phyloP scores from a whole-genome alignment of 2,113 vertebrate species.

The Salminus brasiliensis region DNA sequence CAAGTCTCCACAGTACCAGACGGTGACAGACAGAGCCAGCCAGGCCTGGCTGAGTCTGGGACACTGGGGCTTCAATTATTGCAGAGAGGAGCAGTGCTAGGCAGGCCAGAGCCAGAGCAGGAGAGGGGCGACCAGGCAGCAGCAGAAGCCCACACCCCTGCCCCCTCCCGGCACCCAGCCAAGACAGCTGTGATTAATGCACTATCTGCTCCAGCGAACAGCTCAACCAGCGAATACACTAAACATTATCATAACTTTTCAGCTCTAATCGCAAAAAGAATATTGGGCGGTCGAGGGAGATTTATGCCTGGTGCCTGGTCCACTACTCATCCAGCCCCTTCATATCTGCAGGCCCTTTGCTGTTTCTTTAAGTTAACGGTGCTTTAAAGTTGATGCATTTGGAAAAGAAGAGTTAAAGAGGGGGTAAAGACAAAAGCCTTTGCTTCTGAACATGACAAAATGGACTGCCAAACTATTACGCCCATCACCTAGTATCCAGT shows the following conservation, averaged over 20 bases:
- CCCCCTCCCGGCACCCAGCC: conserved; percentile 26
- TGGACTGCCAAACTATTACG: not conserved
- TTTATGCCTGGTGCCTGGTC: conserved; percentile 66
- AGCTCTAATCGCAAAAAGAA: conserved; percentile 61
- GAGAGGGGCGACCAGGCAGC: conserved; percentile 35
- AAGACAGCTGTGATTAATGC: conserved; percentile 81
- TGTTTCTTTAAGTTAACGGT: not conserved
- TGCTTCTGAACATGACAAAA: not conserved
- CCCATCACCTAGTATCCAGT: not conserved
- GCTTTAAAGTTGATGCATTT: not conserved
- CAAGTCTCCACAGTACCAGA: conserved; percentile 2
- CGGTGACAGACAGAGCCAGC: conserved; percentile 33
- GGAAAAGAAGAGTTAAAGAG: not conserved
- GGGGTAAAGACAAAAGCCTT: not conserved
- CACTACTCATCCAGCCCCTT: not conserved
- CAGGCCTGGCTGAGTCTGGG: conserved; percentile 2
- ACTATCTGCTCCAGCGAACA: conserved; percentile 69
- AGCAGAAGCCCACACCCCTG: not conserved
- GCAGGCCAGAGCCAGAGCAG: conserved; percentile 5
- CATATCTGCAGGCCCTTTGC: not conserved
- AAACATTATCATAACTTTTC: conserved; percentile 77
- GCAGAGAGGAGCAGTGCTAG: conserved; percentile 8
- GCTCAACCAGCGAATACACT: conserved; percentile 69
- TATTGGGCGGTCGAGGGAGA: conserved; percentile 54
- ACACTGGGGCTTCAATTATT: conserved; percentile 37